Conservation (phyloP, 2,113 vertebrate species). For the Synodontis membranacea region DNA sequence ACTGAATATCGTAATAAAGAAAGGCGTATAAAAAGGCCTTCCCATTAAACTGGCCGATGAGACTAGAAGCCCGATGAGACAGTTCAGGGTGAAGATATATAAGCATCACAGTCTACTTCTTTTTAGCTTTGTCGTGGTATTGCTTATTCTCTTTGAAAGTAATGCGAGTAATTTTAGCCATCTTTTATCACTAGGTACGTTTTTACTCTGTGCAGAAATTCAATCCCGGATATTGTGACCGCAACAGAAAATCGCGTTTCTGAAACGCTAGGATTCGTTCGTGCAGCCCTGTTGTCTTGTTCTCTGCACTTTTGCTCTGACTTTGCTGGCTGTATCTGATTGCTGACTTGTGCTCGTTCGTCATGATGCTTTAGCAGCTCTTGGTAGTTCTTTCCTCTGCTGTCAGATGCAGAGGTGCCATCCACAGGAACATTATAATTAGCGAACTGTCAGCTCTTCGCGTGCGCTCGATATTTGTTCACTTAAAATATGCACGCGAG, state of each 20-base stretch:
- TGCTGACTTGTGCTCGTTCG: slow-evolving; percentile 27
- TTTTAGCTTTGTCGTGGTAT: neutral
- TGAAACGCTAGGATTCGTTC: neutral
- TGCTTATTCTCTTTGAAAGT: neutral
- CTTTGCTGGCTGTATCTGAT: neutral
- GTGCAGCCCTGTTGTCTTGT: neutral
- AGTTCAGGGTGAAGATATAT: neutral
- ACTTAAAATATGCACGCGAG: slow-evolving; percentile 59
- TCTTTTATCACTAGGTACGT: neutral
- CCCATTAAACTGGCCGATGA: neutral
- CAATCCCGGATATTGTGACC: neutral
- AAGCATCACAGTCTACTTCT: neutral
- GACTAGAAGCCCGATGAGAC: no score
- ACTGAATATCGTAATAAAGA: neutral
- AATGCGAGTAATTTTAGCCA: neutral
- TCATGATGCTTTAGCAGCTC: slow-evolving; percentile 30
- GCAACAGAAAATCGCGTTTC: neutral
- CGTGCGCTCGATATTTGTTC: slow-evolving; percentile 60
- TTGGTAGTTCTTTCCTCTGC: slow-evolving; percentile 30
- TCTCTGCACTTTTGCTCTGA: slow-evolving; percentile 1
- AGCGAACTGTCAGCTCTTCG: slow-evolving; percentile 48
- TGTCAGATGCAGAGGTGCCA: slow-evolving; percentile 48
- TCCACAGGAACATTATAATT: slow-evolving; percentile 53
- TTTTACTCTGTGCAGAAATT: neutral
- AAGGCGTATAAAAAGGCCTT: no score